These are phyloP conservation scores for Ammodramus savannarum DNA, from an alignment of 2,113 vertebrate species.

Conservation along the genomic window DNA sequence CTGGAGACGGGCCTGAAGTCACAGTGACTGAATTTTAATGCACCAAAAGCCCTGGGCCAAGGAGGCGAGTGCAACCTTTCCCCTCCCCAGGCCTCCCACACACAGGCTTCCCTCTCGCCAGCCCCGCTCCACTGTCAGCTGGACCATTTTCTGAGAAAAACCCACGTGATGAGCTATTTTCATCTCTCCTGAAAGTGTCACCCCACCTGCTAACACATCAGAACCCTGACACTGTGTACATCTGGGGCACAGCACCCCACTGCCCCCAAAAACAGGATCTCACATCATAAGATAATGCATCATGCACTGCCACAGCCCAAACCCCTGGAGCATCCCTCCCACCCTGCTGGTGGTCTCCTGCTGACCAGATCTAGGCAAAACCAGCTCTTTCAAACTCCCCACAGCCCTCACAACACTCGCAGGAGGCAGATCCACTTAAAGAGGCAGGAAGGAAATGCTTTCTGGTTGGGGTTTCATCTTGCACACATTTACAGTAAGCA, in stretches of 20 bases:
- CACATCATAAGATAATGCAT: neutral
- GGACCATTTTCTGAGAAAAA: neutral
- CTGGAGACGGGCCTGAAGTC: conserved; percentile 6
- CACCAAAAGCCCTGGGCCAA: neutral
- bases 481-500: conserved; percentile 24
- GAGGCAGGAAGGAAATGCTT: conserved; percentile 53
- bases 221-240: accelerated
- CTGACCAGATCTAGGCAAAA: neutral
- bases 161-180: neutral
- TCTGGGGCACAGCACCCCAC: neutral
- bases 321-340: neutral
- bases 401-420: accelerated
- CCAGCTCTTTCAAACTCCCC: neutral
- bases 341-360: neutral
- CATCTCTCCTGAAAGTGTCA: neutral
- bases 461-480: conserved; percentile 37
- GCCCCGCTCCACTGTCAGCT: neutral
- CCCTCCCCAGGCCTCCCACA: neutral
- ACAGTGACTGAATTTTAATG: conserved; percentile 54
- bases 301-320: accelerated
- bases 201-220: neutral
- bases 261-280: neutral
- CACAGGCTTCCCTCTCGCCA: neutral
- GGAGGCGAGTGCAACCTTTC: neutral
- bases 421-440: neutral